These are phyloP conservation scores for Leucophenga varia DNA, from an alignment of 1,140 invertebrate species.

Conservation along the genomic window DNA sequence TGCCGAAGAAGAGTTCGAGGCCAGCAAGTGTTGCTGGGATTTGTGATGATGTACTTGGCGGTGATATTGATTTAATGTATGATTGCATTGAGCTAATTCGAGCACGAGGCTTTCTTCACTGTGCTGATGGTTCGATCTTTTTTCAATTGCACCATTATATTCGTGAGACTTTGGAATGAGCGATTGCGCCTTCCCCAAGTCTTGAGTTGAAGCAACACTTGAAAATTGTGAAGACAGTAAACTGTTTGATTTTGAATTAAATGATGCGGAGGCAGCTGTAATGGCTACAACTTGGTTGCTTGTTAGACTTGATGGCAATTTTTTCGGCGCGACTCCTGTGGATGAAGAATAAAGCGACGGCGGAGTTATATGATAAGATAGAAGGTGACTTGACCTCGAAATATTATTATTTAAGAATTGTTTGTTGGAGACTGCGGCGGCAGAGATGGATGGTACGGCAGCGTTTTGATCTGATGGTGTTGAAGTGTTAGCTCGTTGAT, in stretches of 20 bases:
- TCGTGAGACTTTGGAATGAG: conserved; percentile 12
- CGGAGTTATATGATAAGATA: conserved; percentile 66
- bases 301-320: conserved; percentile 41
- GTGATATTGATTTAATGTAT: too few species aligned
- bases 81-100: too few species aligned
- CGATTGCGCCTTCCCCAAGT: conserved; percentile 5
- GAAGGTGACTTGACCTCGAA: conserved; percentile 61
- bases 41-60: conserved; percentile 15
- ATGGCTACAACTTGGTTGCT: conserved; percentile 60
- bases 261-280: conserved; percentile 58
- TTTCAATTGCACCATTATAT: not conserved
- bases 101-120: conserved; percentile 7
- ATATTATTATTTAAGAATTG: conserved; percentile 63
- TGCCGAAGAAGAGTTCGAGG: conserved; percentile 8
- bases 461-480: conserved; percentile 41
- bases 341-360: conserved; percentile 57
- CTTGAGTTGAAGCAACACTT: conserved; percentile 6
- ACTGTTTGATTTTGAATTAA: conserved; percentile 55
- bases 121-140: not conserved
- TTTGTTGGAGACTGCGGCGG: conserved; percentile 44
- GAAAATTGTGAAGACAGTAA: conserved; percentile 57
- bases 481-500: conserved; percentile 45
- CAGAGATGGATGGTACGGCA: conserved; percentile 48
- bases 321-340: conserved; percentile 19
- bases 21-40: conserved; percentile 8